Evolutionary conservation across 2,888 invertebrate species (phyloP).

Genomic region (Netelia virgata): DNA sequence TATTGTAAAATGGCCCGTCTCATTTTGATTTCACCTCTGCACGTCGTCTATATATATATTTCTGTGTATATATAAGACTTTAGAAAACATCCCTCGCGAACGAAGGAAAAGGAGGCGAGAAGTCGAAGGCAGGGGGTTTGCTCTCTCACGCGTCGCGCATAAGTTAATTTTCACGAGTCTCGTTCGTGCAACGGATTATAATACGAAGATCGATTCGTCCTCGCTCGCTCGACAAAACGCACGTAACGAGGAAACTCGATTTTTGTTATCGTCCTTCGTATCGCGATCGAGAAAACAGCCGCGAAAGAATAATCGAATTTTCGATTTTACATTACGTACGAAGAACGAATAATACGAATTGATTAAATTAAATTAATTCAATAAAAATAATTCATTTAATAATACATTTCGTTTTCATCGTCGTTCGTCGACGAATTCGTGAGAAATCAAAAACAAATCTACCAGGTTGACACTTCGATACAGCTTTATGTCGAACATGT

Average conservation of each 20-base stretch:
- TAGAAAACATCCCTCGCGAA: neutral
- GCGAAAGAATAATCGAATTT: too few relatives aligned
- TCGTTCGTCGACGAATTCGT: too few relatives aligned
- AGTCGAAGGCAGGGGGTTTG: too few relatives aligned
- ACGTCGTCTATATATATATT: neutral
- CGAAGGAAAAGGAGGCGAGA: neutral
- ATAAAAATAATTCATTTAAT: too few relatives aligned
- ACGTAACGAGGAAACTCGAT: neutral
- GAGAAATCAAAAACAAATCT: too few relatives aligned
- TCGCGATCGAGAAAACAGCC: too few relatives aligned
- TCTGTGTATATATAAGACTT: neutral
- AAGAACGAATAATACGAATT: too few relatives aligned
- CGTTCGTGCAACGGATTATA: constrained; percentile 27
- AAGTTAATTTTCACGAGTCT: constrained; percentile 53
- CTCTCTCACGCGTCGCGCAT: constrained; percentile 44
- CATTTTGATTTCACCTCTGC: constrained; percentile 16
- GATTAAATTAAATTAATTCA: too few relatives aligned
- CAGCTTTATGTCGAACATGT: constrained; percentile 12
- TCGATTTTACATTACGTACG: too few relatives aligned
- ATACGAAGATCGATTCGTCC: constrained; percentile 26
- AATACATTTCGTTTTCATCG: too few relatives aligned
- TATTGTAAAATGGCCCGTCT: constrained; percentile 42
- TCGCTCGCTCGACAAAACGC: constrained; percentile 1
- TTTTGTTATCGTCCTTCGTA: neutral
- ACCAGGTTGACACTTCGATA: too few relatives aligned